Conservation (phyloP, 1,140 invertebrate species). For the Caerostris darwini region DNA sequence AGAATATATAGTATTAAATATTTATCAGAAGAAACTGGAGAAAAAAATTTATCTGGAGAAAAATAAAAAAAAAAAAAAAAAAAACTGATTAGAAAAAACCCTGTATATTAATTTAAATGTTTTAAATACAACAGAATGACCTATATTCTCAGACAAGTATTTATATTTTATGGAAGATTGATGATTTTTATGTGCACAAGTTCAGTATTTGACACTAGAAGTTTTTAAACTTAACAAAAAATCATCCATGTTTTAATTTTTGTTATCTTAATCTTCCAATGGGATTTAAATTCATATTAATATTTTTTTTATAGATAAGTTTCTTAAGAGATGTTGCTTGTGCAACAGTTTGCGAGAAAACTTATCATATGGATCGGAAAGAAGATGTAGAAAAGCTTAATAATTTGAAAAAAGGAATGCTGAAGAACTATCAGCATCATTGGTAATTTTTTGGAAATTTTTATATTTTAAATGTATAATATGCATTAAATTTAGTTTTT, state of each 20-base stretch:
- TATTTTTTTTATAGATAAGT: slow-evolving; percentile 81
- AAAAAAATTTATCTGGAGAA: no score
- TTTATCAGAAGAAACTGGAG: no score
- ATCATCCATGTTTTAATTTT: neutral
- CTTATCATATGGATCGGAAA: slow-evolving; percentile 86
- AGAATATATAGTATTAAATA: no score
- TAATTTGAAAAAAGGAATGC: slow-evolving; percentile 94
- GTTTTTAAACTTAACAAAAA: neutral
- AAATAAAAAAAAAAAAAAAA: no score
- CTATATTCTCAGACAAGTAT: no score
- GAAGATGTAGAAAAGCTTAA: slow-evolving; percentile 88
- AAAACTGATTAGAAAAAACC: no score
- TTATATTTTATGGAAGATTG: no score
- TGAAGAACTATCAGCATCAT: slow-evolving; percentile 98
- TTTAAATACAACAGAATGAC: no score
- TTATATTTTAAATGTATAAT: no score
- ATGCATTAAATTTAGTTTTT: no score
- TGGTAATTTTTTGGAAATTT: slow-evolving; percentile 87
- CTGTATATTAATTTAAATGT: no score
- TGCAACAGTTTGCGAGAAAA: slow-evolving; percentile 87
- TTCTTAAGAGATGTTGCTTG: slow-evolving; percentile 88
- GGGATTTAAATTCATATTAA: neutral
- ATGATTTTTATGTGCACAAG: no score
- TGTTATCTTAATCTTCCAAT: neutral
- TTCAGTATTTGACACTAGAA: neutral